Percentiles rank a stretch among this genome's conserved stretches.
These are phyloP conservation scores for Parazoanthus darwini DNA, from an alignment of 92 coral and sea anemone species.

Conservation along the genomic window DNA sequence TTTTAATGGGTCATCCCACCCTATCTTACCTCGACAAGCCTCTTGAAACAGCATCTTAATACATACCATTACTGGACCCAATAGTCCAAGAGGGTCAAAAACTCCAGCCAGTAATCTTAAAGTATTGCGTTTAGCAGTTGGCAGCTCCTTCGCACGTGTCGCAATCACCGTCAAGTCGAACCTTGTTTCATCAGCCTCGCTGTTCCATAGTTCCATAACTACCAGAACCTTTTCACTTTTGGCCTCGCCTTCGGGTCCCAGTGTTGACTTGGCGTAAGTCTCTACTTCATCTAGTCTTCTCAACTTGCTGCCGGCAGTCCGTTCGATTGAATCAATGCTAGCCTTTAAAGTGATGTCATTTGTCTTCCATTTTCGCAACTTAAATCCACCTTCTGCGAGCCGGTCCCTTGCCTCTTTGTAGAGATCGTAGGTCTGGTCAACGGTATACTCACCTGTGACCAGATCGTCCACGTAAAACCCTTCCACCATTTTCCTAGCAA, in stretches of 20 bases:
- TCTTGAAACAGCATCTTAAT: constrained; percentile 56
- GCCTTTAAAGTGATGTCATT: constrained; percentile 43
- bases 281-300: background rate
- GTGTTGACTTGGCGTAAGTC: constrained; percentile 19
- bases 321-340: background rate
- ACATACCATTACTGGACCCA: constrained; percentile 33
- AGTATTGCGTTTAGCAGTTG: constrained; percentile 13
- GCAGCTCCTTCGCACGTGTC: constrained; percentile 6
- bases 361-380: constrained; percentile 53
- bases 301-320: background rate
- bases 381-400: constrained; percentile 47
- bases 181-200: background rate
- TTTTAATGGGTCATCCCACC: constrained; percentile 43
- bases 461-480: constrained; percentile 30
- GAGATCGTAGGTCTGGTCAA: constrained; percentile 1
- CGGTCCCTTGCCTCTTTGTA: constrained; percentile 18
- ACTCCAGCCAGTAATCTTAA: constrained; percentile 41
- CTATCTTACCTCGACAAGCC: constrained; percentile 35
- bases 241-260: background rate
- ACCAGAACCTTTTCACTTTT: constrained; percentile 11
- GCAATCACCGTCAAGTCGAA: constrained; percentile 3
- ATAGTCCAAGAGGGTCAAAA: constrained; percentile 47
- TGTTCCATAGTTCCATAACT: background rate
- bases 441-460: constrained; percentile 22
- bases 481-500: too few species aligned